Percentiles rank a stretch among this genome's conserved stretches.
phyloP scores from a whole-genome alignment of 2,888 invertebrate genomes.

The Smittia sp. region DNA sequence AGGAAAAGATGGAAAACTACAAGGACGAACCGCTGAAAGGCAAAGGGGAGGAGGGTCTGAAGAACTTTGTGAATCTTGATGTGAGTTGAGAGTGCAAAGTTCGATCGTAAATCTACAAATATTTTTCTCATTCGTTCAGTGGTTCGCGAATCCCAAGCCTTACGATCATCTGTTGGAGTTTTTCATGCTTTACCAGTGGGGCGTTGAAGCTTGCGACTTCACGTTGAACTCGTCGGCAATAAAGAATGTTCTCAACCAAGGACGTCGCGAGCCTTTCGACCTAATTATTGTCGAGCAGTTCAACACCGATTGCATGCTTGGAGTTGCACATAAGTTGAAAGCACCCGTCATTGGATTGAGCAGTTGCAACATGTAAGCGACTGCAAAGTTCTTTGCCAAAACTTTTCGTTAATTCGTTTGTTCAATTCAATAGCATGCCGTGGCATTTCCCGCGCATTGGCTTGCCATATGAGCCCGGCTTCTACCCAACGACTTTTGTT shows the following conservation, averaged over 20 bases:
- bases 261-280: constrained; percentile 59
- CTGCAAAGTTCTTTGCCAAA: constrained; percentile 42
- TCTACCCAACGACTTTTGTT: constrained; percentile 52
- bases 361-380: constrained; percentile 45
- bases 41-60: constrained; percentile 44
- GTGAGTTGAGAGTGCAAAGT: constrained; percentile 45
- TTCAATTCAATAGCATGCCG: constrained; percentile 56
- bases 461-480: constrained; percentile 45
- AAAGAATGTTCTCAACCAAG: constrained; percentile 49
- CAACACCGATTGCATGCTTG: constrained; percentile 68
- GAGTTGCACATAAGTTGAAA: constrained; percentile 61
- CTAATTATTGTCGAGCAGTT: constrained; percentile 68
- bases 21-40: constrained; percentile 47
- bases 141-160: constrained; percentile 48
- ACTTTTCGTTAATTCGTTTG: constrained; percentile 54
- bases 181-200: constrained; percentile 50
- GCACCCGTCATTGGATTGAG: constrained; percentile 62
- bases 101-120: not conserved
- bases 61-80: constrained; percentile 50
- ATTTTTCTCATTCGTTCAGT: constrained; percentile 44
- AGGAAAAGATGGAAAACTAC: constrained; percentile 50
- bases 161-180: constrained; percentile 50
- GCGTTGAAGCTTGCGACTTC: constrained; percentile 49
- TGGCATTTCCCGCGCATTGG: constrained; percentile 60
- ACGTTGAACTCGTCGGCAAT: constrained; percentile 50